Conservation (phyloP, 2,797 vertebrate genomes). For the Sebastiscus tertius region DNA sequence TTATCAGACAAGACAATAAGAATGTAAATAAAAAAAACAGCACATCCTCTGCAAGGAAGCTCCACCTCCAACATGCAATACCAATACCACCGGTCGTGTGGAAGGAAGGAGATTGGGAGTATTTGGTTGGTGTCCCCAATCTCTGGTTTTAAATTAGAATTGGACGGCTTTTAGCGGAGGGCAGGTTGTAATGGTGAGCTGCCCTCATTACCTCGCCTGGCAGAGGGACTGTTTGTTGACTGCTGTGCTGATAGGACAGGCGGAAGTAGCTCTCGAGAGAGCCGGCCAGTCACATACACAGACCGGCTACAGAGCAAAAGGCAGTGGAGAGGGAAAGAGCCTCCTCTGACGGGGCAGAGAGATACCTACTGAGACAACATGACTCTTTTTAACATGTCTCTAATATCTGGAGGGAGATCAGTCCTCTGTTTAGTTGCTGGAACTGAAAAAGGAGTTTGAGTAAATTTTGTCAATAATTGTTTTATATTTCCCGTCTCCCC, state of each 20-base stretch:
- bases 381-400: too few relatives aligned
- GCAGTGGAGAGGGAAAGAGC: too few relatives aligned
- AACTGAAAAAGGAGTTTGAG: too few relatives aligned
- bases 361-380: too few relatives aligned
- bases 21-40: conserved; percentile 43
- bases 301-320: too few relatives aligned
- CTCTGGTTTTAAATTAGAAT: conserved; percentile 16
- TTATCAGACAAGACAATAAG: conserved; percentile 40
- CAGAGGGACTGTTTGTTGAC: conserved; percentile 41
- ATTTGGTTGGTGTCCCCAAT: conserved; percentile 44
- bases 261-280: neutral
- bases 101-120: conserved; percentile 12
- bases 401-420: too few relatives aligned
- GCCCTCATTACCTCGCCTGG: conserved; percentile 46
- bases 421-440: too few relatives aligned
- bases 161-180: conserved; percentile 11
- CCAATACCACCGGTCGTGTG: neutral
- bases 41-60: conserved; percentile 26
- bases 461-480: too few relatives aligned
- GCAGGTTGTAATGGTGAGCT: conserved; percentile 15
- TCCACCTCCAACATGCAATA: conserved; percentile 1
- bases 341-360: too few relatives aligned
- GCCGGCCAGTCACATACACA: too few relatives aligned
- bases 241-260: conserved; percentile 29
- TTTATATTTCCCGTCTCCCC: too few relatives aligned